Evolutionary conservation across 2,888 invertebrate genomes (phyloP).

Genomic region (Drosophila rellima): DNA sequence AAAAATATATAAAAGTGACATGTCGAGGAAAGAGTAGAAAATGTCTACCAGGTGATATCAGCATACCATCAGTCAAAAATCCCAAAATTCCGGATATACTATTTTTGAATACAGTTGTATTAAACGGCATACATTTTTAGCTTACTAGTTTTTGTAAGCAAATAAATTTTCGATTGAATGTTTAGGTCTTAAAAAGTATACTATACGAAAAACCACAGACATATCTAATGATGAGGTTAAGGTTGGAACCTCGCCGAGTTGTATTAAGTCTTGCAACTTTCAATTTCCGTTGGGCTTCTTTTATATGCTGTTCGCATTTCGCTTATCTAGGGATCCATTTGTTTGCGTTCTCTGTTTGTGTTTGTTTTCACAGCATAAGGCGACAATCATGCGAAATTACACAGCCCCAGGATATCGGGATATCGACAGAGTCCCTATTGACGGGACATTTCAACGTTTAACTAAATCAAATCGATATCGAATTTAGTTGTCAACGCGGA

Average conservation of each 20-base stretch:
- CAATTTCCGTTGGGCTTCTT: conserved; percentile 25
- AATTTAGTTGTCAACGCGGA: conserved; percentile 76
- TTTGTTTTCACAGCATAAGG: conserved; percentile 75
- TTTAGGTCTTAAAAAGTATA: no score
- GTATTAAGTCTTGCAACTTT: conserved; percentile 20
- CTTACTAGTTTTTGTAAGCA: no score
- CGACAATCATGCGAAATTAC: conserved; percentile 75
- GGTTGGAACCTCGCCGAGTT: conserved; percentile 13
- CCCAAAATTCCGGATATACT: not conserved
- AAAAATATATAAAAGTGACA: conserved; percentile 26
- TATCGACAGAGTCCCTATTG: conserved; percentile 28
- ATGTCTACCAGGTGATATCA: conserved; percentile 16
- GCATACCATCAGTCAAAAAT: not conserved
- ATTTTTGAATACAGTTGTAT: no score
- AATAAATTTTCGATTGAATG: no score
- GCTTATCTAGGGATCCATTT: conserved; percentile 64
- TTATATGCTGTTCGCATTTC: conserved; percentile 27
- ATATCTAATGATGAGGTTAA: not conserved
- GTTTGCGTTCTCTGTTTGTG: conserved; percentile 59
- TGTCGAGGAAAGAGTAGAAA: not conserved
- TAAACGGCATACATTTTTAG: no score
- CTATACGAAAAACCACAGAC: no score
- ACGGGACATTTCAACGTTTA: conserved; percentile 67
- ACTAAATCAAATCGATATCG: conserved; percentile 82
- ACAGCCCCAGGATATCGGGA: conserved; percentile 41